A percentile compares a stretch with the other conserved stretches of the same genome.
phyloP scores from a whole-genome alignment of 2,888 invertebrate genomes.

The Craniophora ligustri region DNA sequence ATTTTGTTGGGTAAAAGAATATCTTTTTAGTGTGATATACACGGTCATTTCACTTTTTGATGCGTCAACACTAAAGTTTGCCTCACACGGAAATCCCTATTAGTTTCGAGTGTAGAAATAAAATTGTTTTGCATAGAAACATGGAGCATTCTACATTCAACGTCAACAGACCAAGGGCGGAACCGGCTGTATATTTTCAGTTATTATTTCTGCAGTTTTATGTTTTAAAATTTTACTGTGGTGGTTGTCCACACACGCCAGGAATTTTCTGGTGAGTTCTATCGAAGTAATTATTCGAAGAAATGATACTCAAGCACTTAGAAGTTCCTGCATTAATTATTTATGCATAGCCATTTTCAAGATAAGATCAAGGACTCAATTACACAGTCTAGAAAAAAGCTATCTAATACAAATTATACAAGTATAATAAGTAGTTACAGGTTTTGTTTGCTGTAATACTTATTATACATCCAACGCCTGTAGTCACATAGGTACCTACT shows the following conservation, averaged over 20 bases:
- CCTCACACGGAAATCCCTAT: slow-evolving; percentile 34
- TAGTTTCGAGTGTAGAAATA: slow-evolving; percentile 2
- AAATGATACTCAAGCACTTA: neutral
- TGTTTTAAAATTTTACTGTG: slow-evolving; percentile 1
- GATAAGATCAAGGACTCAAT: too few species aligned
- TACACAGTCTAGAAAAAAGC: too few species aligned
- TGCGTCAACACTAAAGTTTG: slow-evolving; percentile 30
- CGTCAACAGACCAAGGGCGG: slow-evolving; percentile 3
- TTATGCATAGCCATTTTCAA: too few species aligned
- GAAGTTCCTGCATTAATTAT: too few species aligned
- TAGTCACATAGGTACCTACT: too few species aligned
- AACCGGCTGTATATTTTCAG: neutral
- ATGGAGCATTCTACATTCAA: slow-evolving; percentile 34
- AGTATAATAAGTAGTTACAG: too few species aligned
- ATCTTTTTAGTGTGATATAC: too few species aligned
- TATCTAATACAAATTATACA: too few species aligned
- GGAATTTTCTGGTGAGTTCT: slow-evolving; percentile 21
- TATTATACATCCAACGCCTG: too few species aligned
- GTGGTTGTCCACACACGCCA: neutral
- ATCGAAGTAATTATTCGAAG: neutral
- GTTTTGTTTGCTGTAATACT: too few species aligned
- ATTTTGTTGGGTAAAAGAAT: too few species aligned
- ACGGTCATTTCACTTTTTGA: neutral
- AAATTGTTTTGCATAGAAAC: slow-evolving; percentile 22
- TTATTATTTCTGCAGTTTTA: neutral